These are phyloP conservation scores for Atractosteus spatula DNA, from an alignment of 2,113 vertebrate genomes.

Conservation along the genomic window DNA sequence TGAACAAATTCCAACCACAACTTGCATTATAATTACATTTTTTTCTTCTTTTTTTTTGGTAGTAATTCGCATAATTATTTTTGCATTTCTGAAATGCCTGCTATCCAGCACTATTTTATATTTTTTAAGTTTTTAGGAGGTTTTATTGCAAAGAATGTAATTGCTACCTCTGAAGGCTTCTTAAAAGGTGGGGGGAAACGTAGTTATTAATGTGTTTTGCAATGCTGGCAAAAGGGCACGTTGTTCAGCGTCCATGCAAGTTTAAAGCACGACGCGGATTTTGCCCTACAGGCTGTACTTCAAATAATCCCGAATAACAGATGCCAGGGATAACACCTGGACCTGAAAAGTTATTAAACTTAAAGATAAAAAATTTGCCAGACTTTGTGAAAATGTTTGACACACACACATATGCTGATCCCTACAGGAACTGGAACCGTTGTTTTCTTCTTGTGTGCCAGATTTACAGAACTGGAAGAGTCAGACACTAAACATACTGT, in stretches of 20 bases:
- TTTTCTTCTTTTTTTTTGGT: not conserved
- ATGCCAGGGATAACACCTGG: not conserved
- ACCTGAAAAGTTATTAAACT: not conserved
- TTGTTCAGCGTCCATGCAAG: constrained; percentile 77
- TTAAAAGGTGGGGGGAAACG: constrained; percentile 55
- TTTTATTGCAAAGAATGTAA: constrained; percentile 81
- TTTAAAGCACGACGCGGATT: constrained; percentile 64
- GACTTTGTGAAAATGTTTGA: not conserved
- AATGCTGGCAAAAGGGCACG: constrained; percentile 69
- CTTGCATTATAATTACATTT: not conserved
- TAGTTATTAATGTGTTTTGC: constrained; percentile 70
- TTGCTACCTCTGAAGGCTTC: constrained; percentile 75
- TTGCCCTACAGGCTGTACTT: constrained; percentile 4
- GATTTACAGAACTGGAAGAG: not conserved
- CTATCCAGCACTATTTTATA: constrained; percentile 67
- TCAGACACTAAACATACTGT: not conserved
- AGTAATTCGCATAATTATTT: constrained; percentile 19
- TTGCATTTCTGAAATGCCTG: constrained; percentile 84
- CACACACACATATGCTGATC: not conserved
- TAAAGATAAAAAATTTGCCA: not conserved
- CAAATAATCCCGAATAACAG: not conserved
- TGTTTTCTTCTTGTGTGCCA: not conserved
- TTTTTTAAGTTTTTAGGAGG: constrained; percentile 78
- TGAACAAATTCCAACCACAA: too few relatives aligned
- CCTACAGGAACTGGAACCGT: not conserved